Evolutionary conservation across 1,140 invertebrate genomes (phyloP).

Genomic region (Nixonia krombeini): DNA sequence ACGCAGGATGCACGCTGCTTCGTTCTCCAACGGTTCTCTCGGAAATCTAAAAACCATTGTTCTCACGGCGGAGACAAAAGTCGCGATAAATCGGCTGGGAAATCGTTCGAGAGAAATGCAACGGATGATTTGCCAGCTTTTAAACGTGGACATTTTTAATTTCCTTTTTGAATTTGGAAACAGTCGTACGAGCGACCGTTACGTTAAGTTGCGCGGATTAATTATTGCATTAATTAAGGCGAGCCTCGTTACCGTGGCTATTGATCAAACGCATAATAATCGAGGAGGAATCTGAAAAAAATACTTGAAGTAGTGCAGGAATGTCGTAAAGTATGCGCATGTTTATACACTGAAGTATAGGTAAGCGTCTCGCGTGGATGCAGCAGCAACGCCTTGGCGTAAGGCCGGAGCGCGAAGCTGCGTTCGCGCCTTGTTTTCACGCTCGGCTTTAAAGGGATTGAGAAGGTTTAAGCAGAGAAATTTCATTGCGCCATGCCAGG

Average conservation of each 20-base stretch:
- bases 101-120: conserved; percentile 12
- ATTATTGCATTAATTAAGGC: too few species aligned
- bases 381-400: conserved; percentile 9
- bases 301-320: conserved; percentile 30
- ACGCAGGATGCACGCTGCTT: conserved; percentile 51
- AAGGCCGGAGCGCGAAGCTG: conserved; percentile 25
- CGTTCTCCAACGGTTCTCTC: conserved; percentile 42
- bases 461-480: too few species aligned
- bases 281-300: conserved; percentile 19
- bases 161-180: too few species aligned
- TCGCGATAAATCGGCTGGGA: conserved; percentile 29
- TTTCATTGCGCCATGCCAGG: too few species aligned
- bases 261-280: too few species aligned
- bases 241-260: too few species aligned
- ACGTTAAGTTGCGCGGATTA: too few species aligned
- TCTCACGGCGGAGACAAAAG: conserved; percentile 24
- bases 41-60: conserved; percentile 49
- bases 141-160: conserved; percentile 16
- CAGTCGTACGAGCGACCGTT: too few species aligned
- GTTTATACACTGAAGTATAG: conserved; percentile 25
- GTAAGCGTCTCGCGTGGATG: conserved; percentile 8
- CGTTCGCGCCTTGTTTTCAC: too few species aligned
- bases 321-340: conserved; percentile 28
- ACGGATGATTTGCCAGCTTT: background rate
- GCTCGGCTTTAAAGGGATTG: too few species aligned